A percentile compares a stretch with the other conserved stretches of the same genome.
These are phyloP conservation scores for Drosophila insularis DNA, from an alignment of 1,140 invertebrate genomes.

Conservation along the genomic window DNA sequence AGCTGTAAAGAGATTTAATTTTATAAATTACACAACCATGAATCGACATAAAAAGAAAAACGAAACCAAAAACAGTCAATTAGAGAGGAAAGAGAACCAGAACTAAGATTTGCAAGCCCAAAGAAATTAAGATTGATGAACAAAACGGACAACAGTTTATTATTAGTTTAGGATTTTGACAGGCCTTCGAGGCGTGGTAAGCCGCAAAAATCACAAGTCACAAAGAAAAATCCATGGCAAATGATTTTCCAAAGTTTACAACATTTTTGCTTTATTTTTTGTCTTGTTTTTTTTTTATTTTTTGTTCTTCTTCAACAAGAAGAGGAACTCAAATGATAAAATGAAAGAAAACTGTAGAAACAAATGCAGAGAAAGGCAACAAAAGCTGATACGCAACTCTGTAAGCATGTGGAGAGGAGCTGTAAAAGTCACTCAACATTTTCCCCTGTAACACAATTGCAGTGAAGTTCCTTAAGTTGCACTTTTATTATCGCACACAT, in stretches of 20 bases:
- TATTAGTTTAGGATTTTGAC: conserved; percentile 59
- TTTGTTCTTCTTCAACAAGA: too few relatives aligned
- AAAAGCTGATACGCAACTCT: conserved; percentile 52
- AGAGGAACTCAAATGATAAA: conserved; percentile 10
- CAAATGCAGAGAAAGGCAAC: conserved; percentile 14
- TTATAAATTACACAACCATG: conserved; percentile 61
- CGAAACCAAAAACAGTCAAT: conserved; percentile 42
- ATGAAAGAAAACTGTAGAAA: too few relatives aligned
- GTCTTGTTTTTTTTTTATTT: too few relatives aligned
- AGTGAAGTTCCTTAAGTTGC: conserved; percentile 79
- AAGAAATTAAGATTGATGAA: conserved; percentile 72
- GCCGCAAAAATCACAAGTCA: conserved; percentile 64
- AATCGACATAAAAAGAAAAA: conserved; percentile 42
- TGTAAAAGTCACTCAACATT: conserved; percentile 76
- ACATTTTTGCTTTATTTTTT: background rate
- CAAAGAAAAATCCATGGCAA: conserved; percentile 57
- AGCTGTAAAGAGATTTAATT: conserved; percentile 83
- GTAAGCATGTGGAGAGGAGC: conserved; percentile 30
- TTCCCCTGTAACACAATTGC: conserved; percentile 74
- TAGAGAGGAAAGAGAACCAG: conserved; percentile 43
- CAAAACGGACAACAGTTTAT: conserved; percentile 32
- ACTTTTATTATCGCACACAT: conserved; percentile 72
- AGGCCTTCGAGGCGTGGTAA: conserved; percentile 17
- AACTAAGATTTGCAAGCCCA: conserved; percentile 45
- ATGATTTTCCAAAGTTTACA: conserved; percentile 57